phyloP scores from a whole-genome alignment of 2,888 invertebrate species.

The Branchellion lobata region DNA sequence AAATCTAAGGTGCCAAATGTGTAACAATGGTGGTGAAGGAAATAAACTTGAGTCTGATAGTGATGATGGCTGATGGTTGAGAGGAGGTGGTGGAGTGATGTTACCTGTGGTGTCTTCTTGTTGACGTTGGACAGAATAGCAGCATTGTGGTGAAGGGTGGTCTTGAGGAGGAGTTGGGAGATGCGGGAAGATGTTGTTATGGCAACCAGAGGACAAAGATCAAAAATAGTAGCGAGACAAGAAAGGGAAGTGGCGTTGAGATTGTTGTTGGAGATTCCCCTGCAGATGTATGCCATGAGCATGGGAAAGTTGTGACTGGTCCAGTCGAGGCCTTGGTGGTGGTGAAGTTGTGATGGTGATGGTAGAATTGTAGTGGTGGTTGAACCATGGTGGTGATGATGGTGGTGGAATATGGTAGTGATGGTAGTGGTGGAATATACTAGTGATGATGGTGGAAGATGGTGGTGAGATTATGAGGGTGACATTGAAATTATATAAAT shows the following conservation, averaged over 20 bases:
- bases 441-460: no score
- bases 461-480: no score
- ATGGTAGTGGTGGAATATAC: no score
- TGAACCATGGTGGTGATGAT: not conserved
- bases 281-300: not conserved
- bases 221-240: not conserved
- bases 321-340: slow-evolving; percentile 7
- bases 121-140: not conserved
- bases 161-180: not conserved
- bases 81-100: no score
- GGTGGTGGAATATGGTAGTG: no score
- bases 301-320: not conserved
- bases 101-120: not conserved
- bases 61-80: no score
- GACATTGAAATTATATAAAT: no score
- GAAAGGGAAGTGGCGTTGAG: not conserved
- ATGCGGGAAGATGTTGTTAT: not conserved
- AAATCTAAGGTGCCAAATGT: no score
- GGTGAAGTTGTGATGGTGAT: not conserved
- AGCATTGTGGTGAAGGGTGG: not conserved
- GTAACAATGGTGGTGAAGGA: no score
- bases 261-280: not conserved
- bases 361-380: not conserved
- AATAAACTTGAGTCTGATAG: no score
- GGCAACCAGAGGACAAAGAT: slow-evolving; percentile 13